Evolutionary conservation across 64 coral and sea anemone species (phyloP).

Genomic region (Montipora foliosa): DNA sequence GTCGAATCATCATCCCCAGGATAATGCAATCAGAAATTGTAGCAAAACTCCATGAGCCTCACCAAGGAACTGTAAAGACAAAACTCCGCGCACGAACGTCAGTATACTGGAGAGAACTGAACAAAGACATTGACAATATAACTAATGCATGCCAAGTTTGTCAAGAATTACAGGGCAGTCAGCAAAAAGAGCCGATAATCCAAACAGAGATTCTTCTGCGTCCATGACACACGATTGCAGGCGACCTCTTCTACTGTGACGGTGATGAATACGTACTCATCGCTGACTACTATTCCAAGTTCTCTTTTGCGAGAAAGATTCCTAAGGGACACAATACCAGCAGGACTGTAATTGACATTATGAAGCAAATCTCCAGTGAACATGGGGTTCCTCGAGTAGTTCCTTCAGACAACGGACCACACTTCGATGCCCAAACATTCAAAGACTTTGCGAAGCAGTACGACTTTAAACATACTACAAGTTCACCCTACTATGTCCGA

Average conservation of each 20-base stretch:
- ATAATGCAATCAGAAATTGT: too few species aligned
- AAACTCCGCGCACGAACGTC: too few species aligned
- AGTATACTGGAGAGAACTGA: too few species aligned
- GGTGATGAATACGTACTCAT: conserved; percentile 40
- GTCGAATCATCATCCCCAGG: too few species aligned
- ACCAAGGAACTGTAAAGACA: too few species aligned
- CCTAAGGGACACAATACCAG: conserved; percentile 23
- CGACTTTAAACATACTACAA: neutral
- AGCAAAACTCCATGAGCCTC: too few species aligned
- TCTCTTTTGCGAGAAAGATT: neutral
- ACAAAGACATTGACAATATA: too few species aligned
- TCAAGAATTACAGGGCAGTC: conserved; percentile 18
- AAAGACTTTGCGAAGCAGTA: neutral
- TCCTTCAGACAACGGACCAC: conserved; percentile 4
- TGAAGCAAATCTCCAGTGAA: conserved; percentile 49
- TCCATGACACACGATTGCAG: conserved; percentile 28
- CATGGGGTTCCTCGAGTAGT: conserved; percentile 16
- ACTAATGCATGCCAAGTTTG: neutral
- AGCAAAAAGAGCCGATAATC: conserved; percentile 22
- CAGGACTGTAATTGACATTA: conserved; percentile 23
- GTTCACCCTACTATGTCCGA: neutral
- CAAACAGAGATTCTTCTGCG: conserved; percentile 48
- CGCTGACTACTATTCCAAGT: conserved; percentile 52
- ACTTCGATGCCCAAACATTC: neutral
- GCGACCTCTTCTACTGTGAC: conserved; percentile 25